Conservation (phyloP, 2,113 vertebrate genomes). For the Percopsis transmontana region DNA sequence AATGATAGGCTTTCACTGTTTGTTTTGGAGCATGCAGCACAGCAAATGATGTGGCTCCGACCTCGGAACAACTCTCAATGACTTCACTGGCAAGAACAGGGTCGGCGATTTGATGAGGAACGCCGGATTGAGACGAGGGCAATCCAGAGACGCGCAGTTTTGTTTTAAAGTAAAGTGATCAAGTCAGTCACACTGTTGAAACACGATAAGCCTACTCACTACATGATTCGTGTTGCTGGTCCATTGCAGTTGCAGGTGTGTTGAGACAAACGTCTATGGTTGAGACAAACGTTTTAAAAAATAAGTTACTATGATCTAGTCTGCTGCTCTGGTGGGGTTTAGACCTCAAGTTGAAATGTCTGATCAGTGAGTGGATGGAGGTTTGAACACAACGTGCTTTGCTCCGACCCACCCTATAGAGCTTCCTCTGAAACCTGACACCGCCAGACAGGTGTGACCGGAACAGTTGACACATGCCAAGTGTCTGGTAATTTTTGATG, state of each 20-base stretch:
- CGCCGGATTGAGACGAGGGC: neutral
- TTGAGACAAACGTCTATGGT: too few relatives aligned
- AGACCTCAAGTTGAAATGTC: constrained; percentile 15
- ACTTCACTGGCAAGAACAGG: neutral
- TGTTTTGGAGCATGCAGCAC: neutral
- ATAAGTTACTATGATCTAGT: too few relatives aligned
- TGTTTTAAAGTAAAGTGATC: too few relatives aligned
- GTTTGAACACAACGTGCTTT: constrained; percentile 15
- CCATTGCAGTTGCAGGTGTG: too few relatives aligned
- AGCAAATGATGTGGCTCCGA: neutral
- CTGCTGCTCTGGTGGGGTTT: too few relatives aligned
- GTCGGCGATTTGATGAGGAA: neutral
- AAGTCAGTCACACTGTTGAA: too few relatives aligned
- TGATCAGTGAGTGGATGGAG: constrained; percentile 9
- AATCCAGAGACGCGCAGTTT: neutral
- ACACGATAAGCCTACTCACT: neutral
- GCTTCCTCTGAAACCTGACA: constrained; percentile 54
- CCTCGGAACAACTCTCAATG: neutral
- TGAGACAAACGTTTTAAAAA: too few relatives aligned
- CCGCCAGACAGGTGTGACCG: constrained; percentile 47
- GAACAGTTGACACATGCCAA: neutral
- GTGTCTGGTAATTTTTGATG: too few relatives aligned
- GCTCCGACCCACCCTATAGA: constrained; percentile 32
- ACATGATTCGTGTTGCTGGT: neutral
- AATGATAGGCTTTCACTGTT: neutral